Conservation (phyloP, 23 tunicate genomes). For the Corella eumyota region DNA sequence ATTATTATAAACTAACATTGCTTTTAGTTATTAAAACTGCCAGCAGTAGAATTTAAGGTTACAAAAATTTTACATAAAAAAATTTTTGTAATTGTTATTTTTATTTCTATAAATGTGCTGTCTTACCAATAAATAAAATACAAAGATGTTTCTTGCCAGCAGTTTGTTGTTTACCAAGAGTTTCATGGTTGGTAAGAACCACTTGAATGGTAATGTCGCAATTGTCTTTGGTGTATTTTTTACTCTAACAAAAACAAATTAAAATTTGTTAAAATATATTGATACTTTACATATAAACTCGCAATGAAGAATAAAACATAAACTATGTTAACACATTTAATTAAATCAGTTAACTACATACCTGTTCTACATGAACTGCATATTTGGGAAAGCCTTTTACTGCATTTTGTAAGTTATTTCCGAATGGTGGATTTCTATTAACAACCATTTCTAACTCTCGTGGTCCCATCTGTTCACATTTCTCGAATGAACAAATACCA, state of each 20-base stretch:
- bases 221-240: constrained; percentile 9
- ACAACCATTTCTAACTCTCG: constrained; percentile 71
- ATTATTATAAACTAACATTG: no score
- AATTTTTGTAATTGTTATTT: no score
- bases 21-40: no score
- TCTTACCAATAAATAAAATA: constrained; percentile 47
- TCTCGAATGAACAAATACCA: constrained; percentile 52
- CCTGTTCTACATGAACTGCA: constrained; percentile 47
- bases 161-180: constrained; percentile 10
- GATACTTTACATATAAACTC: not conserved
- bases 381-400: constrained; percentile 46
- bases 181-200: constrained; percentile 16
- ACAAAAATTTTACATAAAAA: no score
- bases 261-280: not conserved
- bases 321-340: not conserved
- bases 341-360: constrained; percentile 1
- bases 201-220: constrained; percentile 50
- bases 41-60: no score
- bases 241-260: constrained; percentile 9
- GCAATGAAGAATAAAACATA: not conserved
- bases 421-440: constrained; percentile 74
- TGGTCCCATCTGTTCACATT: constrained; percentile 35
- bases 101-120: no score
- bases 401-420: constrained; percentile 43
- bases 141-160: constrained; percentile 36